Evolutionary conservation across 2,113 vertebrate genomes (phyloP).

Genomic region (Lanius ludovicianus): DNA sequence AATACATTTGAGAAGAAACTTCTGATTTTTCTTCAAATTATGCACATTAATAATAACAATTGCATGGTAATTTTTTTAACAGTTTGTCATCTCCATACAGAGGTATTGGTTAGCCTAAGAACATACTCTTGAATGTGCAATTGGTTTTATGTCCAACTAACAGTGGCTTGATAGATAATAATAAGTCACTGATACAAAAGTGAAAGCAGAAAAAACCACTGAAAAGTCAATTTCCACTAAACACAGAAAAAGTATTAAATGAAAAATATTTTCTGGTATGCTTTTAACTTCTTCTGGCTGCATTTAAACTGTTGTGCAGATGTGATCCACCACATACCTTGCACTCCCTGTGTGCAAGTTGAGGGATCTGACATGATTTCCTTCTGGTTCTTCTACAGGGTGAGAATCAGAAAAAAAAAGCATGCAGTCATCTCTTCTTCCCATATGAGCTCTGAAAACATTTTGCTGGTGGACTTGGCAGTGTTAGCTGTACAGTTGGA

Average conservation of each 20-base stretch:
- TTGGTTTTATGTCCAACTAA: not conserved
- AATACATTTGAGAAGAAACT: not conserved
- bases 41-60: not conserved
- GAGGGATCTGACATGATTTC: not conserved
- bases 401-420: not conserved
- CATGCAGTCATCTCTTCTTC: not conserved
- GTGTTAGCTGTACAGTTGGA: not conserved
- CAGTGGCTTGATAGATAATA: not conserved
- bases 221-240: not conserved
- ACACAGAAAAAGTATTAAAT: not conserved
- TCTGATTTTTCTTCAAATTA: not conserved
- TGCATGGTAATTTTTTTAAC: not conserved
- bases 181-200: not conserved
- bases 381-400: not conserved
- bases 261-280: not conserved
- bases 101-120: not conserved
- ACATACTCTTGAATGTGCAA: not conserved
- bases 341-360: not conserved
- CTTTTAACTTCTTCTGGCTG: not conserved
- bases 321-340: not conserved
- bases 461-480: not conserved
- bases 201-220: not conserved
- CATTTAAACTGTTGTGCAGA: not conserved
- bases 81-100: not conserved
- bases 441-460: not conserved